Evolutionary conservation across 2,888 invertebrate species (phyloP).

Genomic region (Piscicola geometra): DNA sequence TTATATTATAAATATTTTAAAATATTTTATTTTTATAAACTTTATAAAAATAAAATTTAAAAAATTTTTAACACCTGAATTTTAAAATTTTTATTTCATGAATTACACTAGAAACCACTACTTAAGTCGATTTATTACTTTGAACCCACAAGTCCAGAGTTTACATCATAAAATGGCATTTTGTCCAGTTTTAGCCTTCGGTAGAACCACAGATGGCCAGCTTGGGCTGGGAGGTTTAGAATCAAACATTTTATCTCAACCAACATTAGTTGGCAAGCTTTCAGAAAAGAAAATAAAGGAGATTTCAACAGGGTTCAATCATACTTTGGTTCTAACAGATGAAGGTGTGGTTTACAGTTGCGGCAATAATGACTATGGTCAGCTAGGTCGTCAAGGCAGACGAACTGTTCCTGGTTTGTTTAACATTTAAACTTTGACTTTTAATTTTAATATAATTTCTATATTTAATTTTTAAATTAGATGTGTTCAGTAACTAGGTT

Average conservation of each 20-base stretch:
- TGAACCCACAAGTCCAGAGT: no score
- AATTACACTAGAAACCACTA: neutral
- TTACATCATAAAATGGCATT: neutral
- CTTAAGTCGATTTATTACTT: no score
- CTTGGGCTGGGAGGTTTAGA: constrained; percentile 73
- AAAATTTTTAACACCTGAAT: neutral
- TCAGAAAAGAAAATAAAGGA: constrained; percentile 44
- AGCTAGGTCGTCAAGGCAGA: constrained; percentile 69
- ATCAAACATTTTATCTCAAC: constrained; percentile 63
- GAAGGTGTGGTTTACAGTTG: constrained; percentile 80
- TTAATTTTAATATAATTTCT: neutral
- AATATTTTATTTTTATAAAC: no score
- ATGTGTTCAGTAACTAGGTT: no score
- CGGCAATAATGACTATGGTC: constrained; percentile 86
- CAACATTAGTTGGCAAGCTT: constrained; percentile 54
- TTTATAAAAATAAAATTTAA: no score
- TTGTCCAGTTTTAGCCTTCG: constrained; percentile 38
- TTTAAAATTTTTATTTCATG: neutral
- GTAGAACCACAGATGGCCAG: constrained; percentile 63
- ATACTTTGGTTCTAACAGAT: constrained; percentile 72
- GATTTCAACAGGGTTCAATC: constrained; percentile 73
- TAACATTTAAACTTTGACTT: neutral
- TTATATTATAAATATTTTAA: no score
- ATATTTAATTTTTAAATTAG: neutral
- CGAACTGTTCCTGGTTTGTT: constrained; percentile 56